Base-by-base conservation (phyloP, 2,888 invertebrate species). In the Thera britannica region DNA sequence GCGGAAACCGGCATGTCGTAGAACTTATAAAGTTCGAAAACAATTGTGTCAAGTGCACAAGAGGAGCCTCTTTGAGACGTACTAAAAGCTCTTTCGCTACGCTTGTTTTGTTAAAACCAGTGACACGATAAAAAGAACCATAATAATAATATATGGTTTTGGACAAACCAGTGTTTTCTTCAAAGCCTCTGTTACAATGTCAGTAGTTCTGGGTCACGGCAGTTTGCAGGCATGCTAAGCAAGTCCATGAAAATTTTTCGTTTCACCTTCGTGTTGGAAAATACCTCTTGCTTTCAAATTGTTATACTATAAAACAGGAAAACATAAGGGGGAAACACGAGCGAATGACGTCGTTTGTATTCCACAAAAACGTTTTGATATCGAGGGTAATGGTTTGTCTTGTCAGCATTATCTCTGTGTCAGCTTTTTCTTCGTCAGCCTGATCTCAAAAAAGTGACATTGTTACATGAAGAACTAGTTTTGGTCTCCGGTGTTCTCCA, bases 151-250 rank as follows among this genome's bases (percentile, higher is more conserved):
- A 38, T 51, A 6, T 62, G 54, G 59, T 59, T 34, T 52, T 34
- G 8, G 44, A 48, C 65, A 62, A 67, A 46, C 41, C 51, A 61
- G 56, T 54, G 60, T 55, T 63, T 67, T 62, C 61, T 51, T 58
- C 12, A 70, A 72, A 61, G 63, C 59, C 59, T 62, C 56, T 49
- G 52, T 60, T 58, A 62, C 72, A 73, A 68, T 69, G 63, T 65
- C 68, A 63, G 52, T 51, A 57, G 67, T 71, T 71, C 68, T 75
- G 72, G 75, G 75, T 75, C 75, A 75, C 54, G 73, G 71, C 68
- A 70, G 48, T 66, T 57, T 56, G 70, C 57, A 68, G 67, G 67
- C 73, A 65, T 71, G 73, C 23, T 23, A 23, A 23, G 70, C 71
- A 72, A 57, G 68, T 70, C 66, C 70, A 71, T 75, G 71, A 73